These are phyloP conservation scores for Sminthopsis crassicaudata DNA, from an alignment of 2,113 vertebrate genomes.

Conservation along the genomic window DNA sequence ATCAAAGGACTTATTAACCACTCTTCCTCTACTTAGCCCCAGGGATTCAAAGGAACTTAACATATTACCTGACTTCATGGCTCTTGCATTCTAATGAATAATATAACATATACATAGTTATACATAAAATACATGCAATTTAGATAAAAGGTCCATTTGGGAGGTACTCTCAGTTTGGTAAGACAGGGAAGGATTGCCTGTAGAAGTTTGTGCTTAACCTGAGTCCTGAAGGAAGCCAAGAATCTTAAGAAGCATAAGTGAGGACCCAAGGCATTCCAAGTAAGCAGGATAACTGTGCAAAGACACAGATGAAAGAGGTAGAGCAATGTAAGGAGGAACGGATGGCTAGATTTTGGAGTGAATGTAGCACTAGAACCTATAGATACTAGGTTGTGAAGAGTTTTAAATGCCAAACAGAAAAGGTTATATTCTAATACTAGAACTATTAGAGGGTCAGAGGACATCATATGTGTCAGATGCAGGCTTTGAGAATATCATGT, in stretches of 20 bases:
- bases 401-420: too few relatives aligned
- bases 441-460: too few relatives aligned
- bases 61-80: background rate
- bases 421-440: too few relatives aligned
- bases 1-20: background rate
- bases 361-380: too few relatives aligned
- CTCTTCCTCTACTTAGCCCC: background rate
- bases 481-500: too few relatives aligned
- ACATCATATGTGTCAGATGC: too few relatives aligned
- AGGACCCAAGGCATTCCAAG: background rate
- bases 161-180: background rate
- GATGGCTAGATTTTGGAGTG: too few relatives aligned
- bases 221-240: background rate
- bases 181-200: background rate
- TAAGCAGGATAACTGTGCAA: background rate
- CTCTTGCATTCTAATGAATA: background rate
- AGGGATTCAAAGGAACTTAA: background rate
- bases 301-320: background rate
- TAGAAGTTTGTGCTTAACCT: background rate
- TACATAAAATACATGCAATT: background rate
- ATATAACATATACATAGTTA: background rate
- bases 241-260: background rate
- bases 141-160: background rate
- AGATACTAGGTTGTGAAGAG: too few relatives aligned
- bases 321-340: too few relatives aligned